Evolutionary conservation across 2,888 invertebrate species (phyloP).

Genomic region (Ctena decussata): DNA sequence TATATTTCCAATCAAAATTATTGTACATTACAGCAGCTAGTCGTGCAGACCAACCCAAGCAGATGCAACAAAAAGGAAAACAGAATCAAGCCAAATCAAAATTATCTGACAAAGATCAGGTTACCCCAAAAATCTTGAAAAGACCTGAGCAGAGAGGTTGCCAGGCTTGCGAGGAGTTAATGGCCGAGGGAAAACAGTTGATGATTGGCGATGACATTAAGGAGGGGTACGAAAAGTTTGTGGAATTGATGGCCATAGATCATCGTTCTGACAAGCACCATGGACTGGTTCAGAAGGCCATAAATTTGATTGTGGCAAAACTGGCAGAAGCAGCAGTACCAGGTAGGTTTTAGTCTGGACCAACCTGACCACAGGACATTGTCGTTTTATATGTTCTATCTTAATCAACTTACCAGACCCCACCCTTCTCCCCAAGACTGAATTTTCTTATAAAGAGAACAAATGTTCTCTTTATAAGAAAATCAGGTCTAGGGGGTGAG

Average conservation of each 20-base stretch:
- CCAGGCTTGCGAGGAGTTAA: slow-evolving; percentile 4
- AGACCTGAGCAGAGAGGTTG: neutral
- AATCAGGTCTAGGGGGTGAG: no score
- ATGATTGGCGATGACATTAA: slow-evolving; percentile 15
- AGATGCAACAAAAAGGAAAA: neutral
- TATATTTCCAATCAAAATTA: no score
- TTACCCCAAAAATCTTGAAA: neutral
- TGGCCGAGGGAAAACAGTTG: neutral
- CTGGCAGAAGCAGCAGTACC: slow-evolving; percentile 52
- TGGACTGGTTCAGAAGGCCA: slow-evolving; percentile 40
- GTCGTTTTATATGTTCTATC: no score
- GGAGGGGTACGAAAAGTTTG: slow-evolving; percentile 50
- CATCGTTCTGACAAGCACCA: slow-evolving; percentile 56
- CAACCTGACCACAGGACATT: no score
- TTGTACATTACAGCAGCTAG: neutral
- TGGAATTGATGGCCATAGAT: slow-evolving; percentile 34
- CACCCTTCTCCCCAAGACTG: no score
- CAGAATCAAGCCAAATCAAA: neutral
- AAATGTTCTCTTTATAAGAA: no score
- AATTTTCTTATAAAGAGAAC: no score
- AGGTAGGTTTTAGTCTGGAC: slow-evolving; percentile 30
- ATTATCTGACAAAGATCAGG: no score
- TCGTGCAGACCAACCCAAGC: neutral
- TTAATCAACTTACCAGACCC: no score
- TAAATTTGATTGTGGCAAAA: slow-evolving; percentile 38